A percentile compares a stretch with the other conserved stretches of the same genome.
Conservation (phyloP, 30 jellyfish, hydroid and myxozoan genomes). For the Hydra vulgaris region DNA sequence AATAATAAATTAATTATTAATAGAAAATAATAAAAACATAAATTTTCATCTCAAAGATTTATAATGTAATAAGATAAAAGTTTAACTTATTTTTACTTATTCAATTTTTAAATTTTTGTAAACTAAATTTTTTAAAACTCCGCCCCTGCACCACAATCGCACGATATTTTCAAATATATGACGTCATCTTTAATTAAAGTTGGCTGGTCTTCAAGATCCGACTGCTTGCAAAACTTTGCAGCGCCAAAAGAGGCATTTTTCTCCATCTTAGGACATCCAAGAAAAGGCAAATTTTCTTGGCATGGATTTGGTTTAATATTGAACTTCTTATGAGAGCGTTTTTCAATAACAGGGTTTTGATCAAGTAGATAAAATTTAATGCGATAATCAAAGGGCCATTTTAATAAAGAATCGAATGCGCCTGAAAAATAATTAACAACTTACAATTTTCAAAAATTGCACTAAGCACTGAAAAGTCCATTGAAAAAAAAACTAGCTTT, state of each 20-base stretch:
- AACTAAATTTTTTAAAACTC: slow-evolving; percentile 50
- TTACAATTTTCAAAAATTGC: neutral
- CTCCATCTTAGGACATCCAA: slow-evolving; percentile 91
- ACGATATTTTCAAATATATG: slow-evolving; percentile 57
- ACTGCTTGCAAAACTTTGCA: slow-evolving; percentile 91
- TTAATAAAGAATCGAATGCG: slow-evolving; percentile 78
- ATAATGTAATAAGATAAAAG: too few species aligned
- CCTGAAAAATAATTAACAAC: slow-evolving; percentile 29
- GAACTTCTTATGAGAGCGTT: slow-evolving; percentile 72
- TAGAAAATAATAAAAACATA: too few species aligned
- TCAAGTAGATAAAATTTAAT: slow-evolving; percentile 84
- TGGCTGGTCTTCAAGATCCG: slow-evolving; percentile 57
- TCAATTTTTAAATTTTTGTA: neutral
- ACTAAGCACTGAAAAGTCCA: neutral
- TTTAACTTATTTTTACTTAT: too few species aligned
- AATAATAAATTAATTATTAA: too few species aligned
- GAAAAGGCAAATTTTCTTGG: slow-evolving; percentile 76
- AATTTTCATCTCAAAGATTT: too few species aligned
- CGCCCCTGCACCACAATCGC: slow-evolving; percentile 91
- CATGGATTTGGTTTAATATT: slow-evolving; percentile 98
- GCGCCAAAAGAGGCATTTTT: slow-evolving; percentile 98
- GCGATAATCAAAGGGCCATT: slow-evolving; percentile 94
- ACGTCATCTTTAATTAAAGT: slow-evolving; percentile 74
- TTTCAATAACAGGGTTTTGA: slow-evolving; percentile 51
- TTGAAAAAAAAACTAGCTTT: neutral